phyloP scores from a whole-genome alignment of 2,113 vertebrate species.

The Etheostoma cragini region DNA sequence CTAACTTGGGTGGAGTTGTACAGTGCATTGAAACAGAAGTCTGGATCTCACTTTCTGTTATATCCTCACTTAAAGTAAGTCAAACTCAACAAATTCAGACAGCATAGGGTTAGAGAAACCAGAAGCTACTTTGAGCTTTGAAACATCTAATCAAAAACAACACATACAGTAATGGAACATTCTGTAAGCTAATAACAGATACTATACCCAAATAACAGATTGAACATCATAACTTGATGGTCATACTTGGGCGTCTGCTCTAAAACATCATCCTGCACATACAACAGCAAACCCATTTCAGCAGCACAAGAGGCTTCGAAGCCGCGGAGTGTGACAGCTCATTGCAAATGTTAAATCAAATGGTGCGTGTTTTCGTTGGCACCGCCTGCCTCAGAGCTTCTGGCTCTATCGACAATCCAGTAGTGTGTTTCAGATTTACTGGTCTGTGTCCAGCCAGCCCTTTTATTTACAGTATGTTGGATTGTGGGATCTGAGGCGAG shows the following conservation, averaged over 20 bases:
- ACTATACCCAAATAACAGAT: not conserved
- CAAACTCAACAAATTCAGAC: not conserved
- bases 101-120: not conserved
- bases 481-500: constrained; percentile 58
- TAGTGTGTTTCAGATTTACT: constrained; percentile 76
- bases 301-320: constrained; percentile 26
- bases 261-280: constrained; percentile 28
- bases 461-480: constrained; percentile 73
- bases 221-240: not conserved
- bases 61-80: not conserved
- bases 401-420: constrained; percentile 60
- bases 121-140: constrained; percentile 9
- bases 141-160: constrained; percentile 5
- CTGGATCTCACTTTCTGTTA: not conserved
- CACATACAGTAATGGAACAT: constrained; percentile 21
- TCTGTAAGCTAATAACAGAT: not conserved
- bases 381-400: constrained; percentile 28
- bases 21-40: constrained; percentile 5
- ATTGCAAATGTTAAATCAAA: constrained; percentile 67
- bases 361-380: constrained; percentile 66
- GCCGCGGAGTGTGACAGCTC: constrained; percentile 38
- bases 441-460: constrained; percentile 58
- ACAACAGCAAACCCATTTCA: constrained; percentile 23
- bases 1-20: not conserved
- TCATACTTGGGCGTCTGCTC: constrained; percentile 33